phyloP scores from a whole-genome alignment of 64 coral and sea anemone species.

The Platygyra sinensis region DNA sequence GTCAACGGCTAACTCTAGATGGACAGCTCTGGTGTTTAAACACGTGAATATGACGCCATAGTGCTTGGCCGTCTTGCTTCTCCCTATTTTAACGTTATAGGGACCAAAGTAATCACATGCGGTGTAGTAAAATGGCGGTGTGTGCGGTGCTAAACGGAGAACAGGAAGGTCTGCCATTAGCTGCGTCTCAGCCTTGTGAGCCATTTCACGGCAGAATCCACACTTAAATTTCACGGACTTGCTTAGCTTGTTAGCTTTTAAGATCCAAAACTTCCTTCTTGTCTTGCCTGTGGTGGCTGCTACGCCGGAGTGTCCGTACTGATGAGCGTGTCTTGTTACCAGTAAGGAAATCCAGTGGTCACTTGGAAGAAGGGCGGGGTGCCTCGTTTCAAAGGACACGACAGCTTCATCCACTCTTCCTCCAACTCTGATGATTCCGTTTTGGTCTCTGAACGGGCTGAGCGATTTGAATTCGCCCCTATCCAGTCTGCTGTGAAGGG shows the following conservation, averaged over 20 bases:
- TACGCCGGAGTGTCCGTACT: not conserved
- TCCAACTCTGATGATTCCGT: conserved; percentile 48
- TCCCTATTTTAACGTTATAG: not conserved
- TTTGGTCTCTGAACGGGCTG: conserved; percentile 37
- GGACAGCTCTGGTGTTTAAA: conserved; percentile 24
- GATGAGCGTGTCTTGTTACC: conserved; percentile 15
- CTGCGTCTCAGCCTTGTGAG: conserved; percentile 11
- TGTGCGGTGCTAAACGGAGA: conserved; percentile 23
- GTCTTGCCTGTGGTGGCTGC: not conserved
- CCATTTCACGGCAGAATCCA: not conserved
- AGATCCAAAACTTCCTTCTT: conserved; percentile 24
- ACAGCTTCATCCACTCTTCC: conserved; percentile 24
- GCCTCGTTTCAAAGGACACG: conserved; percentile 21
- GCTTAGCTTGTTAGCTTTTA: conserved; percentile 12
- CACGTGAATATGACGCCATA: conserved; percentile 30
- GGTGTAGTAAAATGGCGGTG: conserved; percentile 25
- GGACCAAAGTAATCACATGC: conserved; percentile 29
- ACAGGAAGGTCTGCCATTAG: conserved; percentile 14
- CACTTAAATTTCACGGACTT: not conserved
- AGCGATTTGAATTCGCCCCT: conserved; percentile 45
- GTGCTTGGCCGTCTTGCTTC: conserved; percentile 22
- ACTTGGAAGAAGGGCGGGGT: not conserved
- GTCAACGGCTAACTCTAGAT: conserved; percentile 32
- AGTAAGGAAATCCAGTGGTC: conserved; percentile 15
- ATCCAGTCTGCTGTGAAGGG: not conserved